These are phyloP conservation scores for Thermophis baileyi DNA, from an alignment of 2,113 vertebrate genomes.

Conservation along the genomic window DNA sequence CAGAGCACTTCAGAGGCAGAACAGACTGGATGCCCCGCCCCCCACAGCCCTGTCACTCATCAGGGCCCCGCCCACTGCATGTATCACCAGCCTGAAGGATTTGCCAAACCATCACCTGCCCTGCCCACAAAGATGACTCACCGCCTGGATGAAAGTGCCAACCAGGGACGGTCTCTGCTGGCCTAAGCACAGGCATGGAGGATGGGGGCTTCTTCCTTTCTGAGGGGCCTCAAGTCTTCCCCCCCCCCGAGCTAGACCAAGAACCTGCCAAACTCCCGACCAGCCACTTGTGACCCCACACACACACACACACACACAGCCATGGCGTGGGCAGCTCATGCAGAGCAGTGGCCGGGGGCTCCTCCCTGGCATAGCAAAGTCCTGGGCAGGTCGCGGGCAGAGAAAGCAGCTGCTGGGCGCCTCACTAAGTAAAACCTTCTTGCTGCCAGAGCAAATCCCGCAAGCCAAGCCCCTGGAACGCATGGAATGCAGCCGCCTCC, in stretches of 20 bases:
- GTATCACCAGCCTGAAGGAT: background rate
- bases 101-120: background rate
- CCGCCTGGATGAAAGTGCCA: background rate
- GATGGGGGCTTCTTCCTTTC: background rate
- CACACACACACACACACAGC: background rate
- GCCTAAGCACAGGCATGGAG: background rate
- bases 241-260: background rate
- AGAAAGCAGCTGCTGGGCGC: background rate
- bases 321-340: background rate
- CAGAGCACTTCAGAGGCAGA: background rate
- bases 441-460: background rate
- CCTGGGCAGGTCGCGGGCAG: background rate
- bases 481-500: background rate
- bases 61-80: background rate
- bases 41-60: background rate
- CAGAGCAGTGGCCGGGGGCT: background rate
- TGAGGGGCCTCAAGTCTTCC: background rate
- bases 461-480: background rate
- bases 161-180: background rate
- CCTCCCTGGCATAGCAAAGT: background rate
- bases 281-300: background rate
- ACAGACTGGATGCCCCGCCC: background rate
- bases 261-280: background rate
- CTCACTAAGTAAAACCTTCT: background rate
- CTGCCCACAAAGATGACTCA: background rate